Conservation (phyloP, 2,797 vertebrate genomes). For the Pelochelys cantorii region DNA sequence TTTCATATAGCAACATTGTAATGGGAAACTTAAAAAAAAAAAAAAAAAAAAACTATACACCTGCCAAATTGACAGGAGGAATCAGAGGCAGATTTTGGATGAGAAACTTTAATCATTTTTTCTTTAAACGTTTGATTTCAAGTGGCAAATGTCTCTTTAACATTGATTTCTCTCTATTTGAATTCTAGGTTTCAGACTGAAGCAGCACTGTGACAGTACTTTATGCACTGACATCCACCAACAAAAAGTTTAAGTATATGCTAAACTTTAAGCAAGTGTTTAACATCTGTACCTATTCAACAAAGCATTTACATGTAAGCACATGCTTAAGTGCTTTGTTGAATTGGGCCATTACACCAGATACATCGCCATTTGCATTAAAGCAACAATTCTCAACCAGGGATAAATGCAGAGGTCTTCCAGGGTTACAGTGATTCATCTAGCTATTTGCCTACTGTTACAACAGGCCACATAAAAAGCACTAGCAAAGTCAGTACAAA, state of each 20-base stretch:
- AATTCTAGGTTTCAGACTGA: not conserved
- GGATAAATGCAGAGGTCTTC: too few relatives aligned
- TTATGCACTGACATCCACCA: not conserved
- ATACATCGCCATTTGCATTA: not conserved
- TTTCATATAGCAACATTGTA: not conserved
- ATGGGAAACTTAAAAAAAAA: not conserved
- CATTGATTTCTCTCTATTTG: not conserved
- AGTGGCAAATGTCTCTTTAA: not conserved
- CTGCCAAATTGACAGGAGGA: not conserved
- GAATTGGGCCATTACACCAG: not conserved
- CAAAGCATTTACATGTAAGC: not conserved
- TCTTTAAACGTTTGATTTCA: not conserved
- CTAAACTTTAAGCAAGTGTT: not conserved
- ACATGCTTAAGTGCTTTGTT: not conserved
- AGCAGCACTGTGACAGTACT: not conserved
- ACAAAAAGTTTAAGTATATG: not conserved
- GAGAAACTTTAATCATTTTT: not conserved
- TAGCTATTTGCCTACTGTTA: too few relatives aligned
- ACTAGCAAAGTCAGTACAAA: too few relatives aligned
- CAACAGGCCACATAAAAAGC: too few relatives aligned
- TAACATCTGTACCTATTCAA: not conserved
- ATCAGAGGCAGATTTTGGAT: not conserved
- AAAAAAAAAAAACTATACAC: not conserved
- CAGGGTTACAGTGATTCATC: too few relatives aligned
- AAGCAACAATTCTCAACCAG: not conserved